These are phyloP conservation scores for Paratrypauchen microcephalus DNA, from an alignment of 2,797 vertebrate species.

Conservation along the genomic window DNA sequence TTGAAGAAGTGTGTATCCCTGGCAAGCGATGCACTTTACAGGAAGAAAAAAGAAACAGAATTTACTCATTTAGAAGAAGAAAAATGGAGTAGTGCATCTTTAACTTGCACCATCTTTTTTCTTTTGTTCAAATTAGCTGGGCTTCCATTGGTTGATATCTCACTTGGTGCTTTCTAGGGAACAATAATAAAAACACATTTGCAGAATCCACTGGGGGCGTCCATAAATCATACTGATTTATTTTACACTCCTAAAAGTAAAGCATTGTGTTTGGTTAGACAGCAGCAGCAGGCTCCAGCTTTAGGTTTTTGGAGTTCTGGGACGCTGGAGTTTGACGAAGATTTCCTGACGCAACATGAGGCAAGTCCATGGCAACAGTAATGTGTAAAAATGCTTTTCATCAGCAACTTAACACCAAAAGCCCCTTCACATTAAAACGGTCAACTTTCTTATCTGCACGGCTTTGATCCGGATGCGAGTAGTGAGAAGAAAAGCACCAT, in stretches of 20 bases:
- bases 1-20: too few species aligned
- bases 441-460: slow-evolving; percentile 6
- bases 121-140: neutral
- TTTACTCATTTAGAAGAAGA: neutral
- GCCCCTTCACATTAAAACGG: slow-evolving; percentile 24
- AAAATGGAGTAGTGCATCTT: neutral
- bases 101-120: neutral
- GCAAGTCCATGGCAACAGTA: slow-evolving; percentile 23
- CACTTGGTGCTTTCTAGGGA: neutral
- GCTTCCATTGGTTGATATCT: neutral
- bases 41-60: neutral
- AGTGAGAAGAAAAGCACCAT: neutral
- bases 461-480: slow-evolving; percentile 2
- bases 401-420: slow-evolving; percentile 22
- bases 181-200: slow-evolving; percentile 6
- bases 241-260: slow-evolving; percentile 1
- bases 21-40: neutral
- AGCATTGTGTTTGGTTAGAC: neutral
- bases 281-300: neutral
- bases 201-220: neutral
- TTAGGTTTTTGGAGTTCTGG: slow-evolving; percentile 1
- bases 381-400: slow-evolving; percentile 25
- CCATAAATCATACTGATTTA: slow-evolving; percentile 14
- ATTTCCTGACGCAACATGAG: slow-evolving; percentile 37
- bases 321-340: slow-evolving; percentile 20